Conservation (phyloP, 2,113 vertebrate species). For the Marmota flaviventris region DNA sequence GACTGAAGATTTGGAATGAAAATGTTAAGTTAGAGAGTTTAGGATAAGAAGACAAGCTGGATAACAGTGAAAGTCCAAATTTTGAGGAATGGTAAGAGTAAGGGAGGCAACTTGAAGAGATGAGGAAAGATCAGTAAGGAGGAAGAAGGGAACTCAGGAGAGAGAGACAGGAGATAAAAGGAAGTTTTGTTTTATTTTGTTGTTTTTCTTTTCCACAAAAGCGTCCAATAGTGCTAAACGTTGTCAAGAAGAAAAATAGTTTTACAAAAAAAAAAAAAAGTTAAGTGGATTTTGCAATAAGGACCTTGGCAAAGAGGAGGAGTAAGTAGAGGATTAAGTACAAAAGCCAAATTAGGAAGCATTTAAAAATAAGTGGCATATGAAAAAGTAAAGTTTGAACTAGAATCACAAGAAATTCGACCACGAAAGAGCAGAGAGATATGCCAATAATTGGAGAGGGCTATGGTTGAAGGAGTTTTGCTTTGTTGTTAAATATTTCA, state of each 20-base stretch:
- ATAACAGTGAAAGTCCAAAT: neutral
- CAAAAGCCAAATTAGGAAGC: conserved; percentile 55
- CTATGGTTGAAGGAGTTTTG: neutral
- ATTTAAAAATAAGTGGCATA: conserved; percentile 31
- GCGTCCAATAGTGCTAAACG: neutral
- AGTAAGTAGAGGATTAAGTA: neutral
- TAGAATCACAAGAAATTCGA: conserved; percentile 28
- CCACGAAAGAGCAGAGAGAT: conserved; percentile 1
- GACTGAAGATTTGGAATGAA: neutral
- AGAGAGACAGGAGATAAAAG: neutral
- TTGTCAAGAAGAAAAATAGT: conserved; percentile 3
- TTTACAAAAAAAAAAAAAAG: neutral
- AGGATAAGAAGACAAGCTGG: neutral
- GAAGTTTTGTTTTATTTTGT: neutral
- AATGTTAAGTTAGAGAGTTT: neutral
- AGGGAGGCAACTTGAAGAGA: neutral
- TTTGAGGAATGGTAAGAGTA: neutral
- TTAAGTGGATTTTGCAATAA: conserved; percentile 20
- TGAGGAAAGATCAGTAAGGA: neutral
- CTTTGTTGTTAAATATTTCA: conserved; percentile 10
- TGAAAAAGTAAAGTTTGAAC: conserved; percentile 1
- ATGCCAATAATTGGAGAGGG: neutral
- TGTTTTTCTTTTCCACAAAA: neutral
- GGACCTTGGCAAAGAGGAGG: conserved; percentile 7
- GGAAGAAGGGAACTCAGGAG: neutral